Conservation (phyloP, 2,113 vertebrate species). For the Circaetus gallicus region DNA sequence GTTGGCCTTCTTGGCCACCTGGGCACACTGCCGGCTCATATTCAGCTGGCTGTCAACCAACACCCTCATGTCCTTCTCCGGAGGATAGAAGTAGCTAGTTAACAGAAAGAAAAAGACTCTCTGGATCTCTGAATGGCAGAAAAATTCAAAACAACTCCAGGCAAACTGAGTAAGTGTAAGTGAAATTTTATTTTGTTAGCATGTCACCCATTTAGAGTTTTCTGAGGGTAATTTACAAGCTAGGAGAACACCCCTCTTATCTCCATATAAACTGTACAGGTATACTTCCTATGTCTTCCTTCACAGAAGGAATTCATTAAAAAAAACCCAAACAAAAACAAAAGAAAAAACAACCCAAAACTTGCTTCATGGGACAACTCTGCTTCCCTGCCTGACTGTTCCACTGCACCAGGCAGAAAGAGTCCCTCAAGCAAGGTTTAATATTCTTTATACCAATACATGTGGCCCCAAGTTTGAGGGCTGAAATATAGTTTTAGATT, state of each 20-base stretch:
- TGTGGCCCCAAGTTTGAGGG: neutral
- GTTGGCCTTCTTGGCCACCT: neutral
- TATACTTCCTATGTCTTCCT: neutral
- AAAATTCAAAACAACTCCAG: neutral
- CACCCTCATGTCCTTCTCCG: neutral
- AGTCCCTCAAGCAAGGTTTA: neutral
- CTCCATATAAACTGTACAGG: neutral
- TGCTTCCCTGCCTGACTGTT: neutral
- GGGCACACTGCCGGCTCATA: neutral
- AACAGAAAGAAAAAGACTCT: neutral
- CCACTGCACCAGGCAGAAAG: neutral
- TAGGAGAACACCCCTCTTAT: neutral
- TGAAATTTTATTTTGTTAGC: neutral
- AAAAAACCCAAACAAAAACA: neutral
- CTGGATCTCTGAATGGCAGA: neutral
- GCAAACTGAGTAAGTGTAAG: neutral
- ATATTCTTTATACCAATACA: neutral
- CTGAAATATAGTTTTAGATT: neutral
- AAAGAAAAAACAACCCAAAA: neutral
- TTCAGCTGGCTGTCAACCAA: fast-evolving
- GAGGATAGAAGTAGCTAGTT: neutral
- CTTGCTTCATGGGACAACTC: neutral
- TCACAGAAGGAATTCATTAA: neutral
- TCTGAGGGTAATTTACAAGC: neutral
- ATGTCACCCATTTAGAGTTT: neutral